Evolutionary conservation across 1,140 invertebrate genomes (phyloP).

Genomic region (Magallana angulata): DNA sequence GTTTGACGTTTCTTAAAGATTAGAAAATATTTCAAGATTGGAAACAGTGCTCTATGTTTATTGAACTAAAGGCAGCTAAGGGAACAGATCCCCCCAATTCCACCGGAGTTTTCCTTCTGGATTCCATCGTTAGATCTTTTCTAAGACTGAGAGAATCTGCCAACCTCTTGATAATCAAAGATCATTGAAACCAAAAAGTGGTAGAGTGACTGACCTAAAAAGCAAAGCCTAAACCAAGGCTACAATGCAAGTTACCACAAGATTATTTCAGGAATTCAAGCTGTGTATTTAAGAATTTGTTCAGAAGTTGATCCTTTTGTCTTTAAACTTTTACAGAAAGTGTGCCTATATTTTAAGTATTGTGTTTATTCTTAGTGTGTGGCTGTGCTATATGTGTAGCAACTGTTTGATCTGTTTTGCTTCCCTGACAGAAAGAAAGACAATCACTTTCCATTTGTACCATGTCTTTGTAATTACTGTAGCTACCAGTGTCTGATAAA

Average conservation of each 20-base stretch:
- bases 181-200: neutral
- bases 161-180: neutral
- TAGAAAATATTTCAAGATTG: constrained; percentile 9
- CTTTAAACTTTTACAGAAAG: too few relatives aligned
- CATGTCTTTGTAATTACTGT: constrained; percentile 30
- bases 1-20: neutral
- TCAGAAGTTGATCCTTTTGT: too few relatives aligned
- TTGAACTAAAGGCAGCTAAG: neutral
- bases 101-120: neutral
- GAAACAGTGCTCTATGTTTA: neutral
- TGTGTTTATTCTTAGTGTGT: neutral
- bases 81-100: neutral
- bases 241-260: too few relatives aligned
- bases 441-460: constrained; percentile 34
- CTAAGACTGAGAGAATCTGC: neutral
- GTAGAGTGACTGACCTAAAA: too few relatives aligned
- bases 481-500: constrained; percentile 17
- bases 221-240: too few relatives aligned
- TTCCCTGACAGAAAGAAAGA: constrained; percentile 1
- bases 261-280: too few relatives aligned
- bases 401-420: constrained; percentile 10
- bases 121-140: neutral
- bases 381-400: neutral
- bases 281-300: too few relatives aligned
- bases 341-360: too few relatives aligned